Evolutionary conservation across 2,888 invertebrate genomes (phyloP).

Genomic region (Alviniconcha strummeri): DNA sequence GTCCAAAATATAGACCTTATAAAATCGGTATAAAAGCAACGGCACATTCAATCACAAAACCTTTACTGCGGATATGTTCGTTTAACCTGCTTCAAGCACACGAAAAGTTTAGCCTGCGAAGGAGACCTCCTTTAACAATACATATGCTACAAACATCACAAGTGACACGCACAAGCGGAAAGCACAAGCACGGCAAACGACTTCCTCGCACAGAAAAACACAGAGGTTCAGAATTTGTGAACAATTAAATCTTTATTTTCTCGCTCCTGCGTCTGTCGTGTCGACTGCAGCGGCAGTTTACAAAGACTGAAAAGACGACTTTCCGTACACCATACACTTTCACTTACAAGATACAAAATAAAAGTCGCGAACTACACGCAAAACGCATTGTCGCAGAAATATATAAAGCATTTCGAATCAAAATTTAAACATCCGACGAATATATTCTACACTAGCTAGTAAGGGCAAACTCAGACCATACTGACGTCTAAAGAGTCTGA

Average conservation of each 20-base stretch:
- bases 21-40: no score
- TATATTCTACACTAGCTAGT: not conserved
- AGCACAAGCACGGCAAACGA: not conserved
- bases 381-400: not conserved
- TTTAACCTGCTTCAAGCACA: not conserved
- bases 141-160: not conserved
- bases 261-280: no score
- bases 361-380: not conserved
- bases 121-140: not conserved
- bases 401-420: not conserved
- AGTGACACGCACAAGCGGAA: not conserved
- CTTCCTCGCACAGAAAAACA: not conserved
- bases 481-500: not conserved
- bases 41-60: no score
- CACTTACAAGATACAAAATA: no score
- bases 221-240: not conserved
- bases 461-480: not conserved
- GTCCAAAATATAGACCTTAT: no score
- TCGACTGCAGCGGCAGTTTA: no score
- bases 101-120: not conserved
- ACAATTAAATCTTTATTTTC: no score
- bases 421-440: not conserved
- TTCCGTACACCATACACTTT: no score
- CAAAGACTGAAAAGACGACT: no score
- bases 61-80: no score